Evolutionary conservation across 2,797 vertebrate species (phyloP), one percentile per base, ranked within the genome.

Genomic region (Melanotaenia parkinsoni): DNA sequence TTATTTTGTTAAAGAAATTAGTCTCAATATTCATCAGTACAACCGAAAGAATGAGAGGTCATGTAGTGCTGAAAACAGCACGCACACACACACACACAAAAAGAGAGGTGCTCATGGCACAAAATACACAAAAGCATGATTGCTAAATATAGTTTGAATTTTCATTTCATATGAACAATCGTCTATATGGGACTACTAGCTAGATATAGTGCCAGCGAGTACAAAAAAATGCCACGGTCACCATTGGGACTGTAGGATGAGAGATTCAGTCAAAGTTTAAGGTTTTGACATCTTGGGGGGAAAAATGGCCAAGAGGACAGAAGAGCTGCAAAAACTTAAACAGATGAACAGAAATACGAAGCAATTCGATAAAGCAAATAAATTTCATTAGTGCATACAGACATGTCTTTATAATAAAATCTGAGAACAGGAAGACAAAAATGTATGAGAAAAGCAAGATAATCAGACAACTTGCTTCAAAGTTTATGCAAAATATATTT

Each of bases 381-480:
- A 84, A 77, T 84, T 83, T 80, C 79, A 88, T 93, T 94, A 94
- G 94, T 95, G 93, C 93, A 94, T 91, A 89, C 88, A 85, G 78
- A 90, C 86, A 88, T 82, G 91, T 88, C 90, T 82, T 87, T 86
- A 45, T 81, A 84, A 82, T 86, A 82, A 81, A 84, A 88, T 83
- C 68, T 37, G 40, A 47, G 20, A 6, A 72, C 74, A 63, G 58
- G 51, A 71, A 66, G 63, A 61, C 38, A 71, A 22, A 81, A 69
- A 51, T 74, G 63, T 56, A 81, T 57, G 64, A 47, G 26, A 67
- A 59, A 61, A 72, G 77, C 0, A 70, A 68, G 33, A 70, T 80
- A 65, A 76, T 63, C 64, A 78, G 88, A 88, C 82, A 37, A 54
- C 77, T 81, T 84, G 74, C 80, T 78, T 60, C 50, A 69, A 32